These are phyloP conservation scores for Conus ventricosus DNA, from an alignment of 1,140 invertebrate species.

Conservation along the genomic window DNA sequence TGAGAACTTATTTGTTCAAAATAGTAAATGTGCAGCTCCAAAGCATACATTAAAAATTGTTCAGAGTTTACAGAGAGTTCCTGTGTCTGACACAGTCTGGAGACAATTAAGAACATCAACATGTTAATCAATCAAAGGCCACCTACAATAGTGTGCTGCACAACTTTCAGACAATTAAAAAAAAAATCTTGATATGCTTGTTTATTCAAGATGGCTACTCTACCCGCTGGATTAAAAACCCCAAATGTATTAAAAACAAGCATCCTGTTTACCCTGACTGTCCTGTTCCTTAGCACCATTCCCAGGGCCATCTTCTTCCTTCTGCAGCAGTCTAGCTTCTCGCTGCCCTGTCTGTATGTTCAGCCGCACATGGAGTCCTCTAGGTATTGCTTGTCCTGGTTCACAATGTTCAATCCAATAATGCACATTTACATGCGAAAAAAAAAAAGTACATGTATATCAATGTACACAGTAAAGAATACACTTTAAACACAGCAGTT, in stretches of 20 bases:
- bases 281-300: not conserved
- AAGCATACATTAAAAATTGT: no score
- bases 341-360: slow-evolving; percentile 84
- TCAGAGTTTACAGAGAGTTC: no score
- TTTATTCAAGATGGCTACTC: no score
- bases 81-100: no score
- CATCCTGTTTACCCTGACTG: slow-evolving; percentile 3
- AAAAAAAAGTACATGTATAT: not conserved
- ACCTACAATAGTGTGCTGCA: no score
- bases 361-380: slow-evolving; percentile 84
- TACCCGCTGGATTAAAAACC: not conserved
- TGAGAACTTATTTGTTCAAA: no score
- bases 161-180: not conserved
- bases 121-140: no score
- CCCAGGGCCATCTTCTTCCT: slow-evolving; percentile 65
- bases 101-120: no score
- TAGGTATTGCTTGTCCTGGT: slow-evolving; percentile 82
- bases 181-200: not conserved
- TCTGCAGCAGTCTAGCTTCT: slow-evolving; percentile 84
- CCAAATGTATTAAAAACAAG: not conserved
- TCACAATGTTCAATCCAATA: no score
- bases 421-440: not conserved
- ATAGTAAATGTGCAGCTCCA: no score
- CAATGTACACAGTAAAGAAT: not conserved
- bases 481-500: not conserved